Evolutionary conservation across 2,797 vertebrate genomes (phyloP), one percentile per base, ranked within the genome.

Genomic region (Aulostomus chinensis): DNA sequence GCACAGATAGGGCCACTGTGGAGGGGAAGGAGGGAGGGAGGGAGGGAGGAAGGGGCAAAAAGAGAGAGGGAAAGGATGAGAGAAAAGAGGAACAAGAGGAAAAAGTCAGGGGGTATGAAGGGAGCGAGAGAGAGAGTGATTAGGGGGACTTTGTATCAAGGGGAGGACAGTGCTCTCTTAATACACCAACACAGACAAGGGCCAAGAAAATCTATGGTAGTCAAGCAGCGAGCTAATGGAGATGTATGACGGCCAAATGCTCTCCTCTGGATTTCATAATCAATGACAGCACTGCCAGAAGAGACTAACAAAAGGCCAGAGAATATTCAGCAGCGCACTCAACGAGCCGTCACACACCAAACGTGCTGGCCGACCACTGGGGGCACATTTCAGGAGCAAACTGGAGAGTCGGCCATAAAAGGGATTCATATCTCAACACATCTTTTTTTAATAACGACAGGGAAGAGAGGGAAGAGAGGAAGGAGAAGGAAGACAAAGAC

Each of bases 161-260:
- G 90, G 92, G 92, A 93, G 92, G 91, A 84, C 63, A 17, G 74
- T 56, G 72, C 89, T 93, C 84, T 91, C 92, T 94, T 96, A 96
- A 98, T 96, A 94, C 89, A 93, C 93, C 94, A 93, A 96, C 93
- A 91, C 93, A 95, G 92, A 87, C 91, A 69, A 93, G 93, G 93
- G 94, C 93, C 92, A 93, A 93, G 93, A 96, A 98, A 98, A 98
- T 97, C 95, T 93, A 97, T 98, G 94, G 92, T 93, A 95, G 94
- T 96, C 95, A 96, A 94, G 92, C 91, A 90, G 92, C 73, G 87
- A 91, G 89, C 93, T 98, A 98, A 98, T 99, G 94, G 95, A 99
- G 96, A 99, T 95, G 92, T 96, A 98, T 97, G 93, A 96, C 92
- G 92, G 92, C 94, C 96, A 95, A 96, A 92, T 87, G 91, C 92